Evolutionary conservation across 2,797 vertebrate species (phyloP).

Genomic region (Pygocentrus nattereri): DNA sequence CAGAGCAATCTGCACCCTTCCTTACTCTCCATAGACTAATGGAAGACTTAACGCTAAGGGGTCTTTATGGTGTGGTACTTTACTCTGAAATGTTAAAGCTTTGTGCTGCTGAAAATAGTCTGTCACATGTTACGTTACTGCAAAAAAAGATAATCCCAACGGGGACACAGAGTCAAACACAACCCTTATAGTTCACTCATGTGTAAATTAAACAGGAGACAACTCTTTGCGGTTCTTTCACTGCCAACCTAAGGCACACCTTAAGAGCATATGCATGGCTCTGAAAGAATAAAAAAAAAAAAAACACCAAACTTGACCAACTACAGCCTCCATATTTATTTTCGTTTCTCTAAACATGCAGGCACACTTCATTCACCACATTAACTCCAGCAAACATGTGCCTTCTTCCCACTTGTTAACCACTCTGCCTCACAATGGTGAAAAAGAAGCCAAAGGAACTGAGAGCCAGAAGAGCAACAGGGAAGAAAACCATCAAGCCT

Average conservation of each 20-base stretch:
- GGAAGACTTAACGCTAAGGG: not conserved
- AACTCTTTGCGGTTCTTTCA: not conserved
- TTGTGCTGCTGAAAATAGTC: slow-evolving; percentile 7
- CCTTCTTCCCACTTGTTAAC: slow-evolving; percentile 54
- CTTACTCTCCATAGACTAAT: not conserved
- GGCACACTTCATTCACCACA: not conserved
- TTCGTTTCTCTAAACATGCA: slow-evolving; percentile 1
- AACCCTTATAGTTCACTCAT: not conserved
- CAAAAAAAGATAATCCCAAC: not conserved
- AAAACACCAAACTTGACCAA: not conserved
- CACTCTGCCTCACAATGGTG: slow-evolving; percentile 57
- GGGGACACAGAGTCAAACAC: slow-evolving; percentile 3
- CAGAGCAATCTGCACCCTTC: not conserved
- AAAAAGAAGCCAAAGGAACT: slow-evolving; percentile 62
- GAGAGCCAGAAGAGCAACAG: slow-evolving; percentile 65
- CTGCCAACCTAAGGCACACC: not conserved
- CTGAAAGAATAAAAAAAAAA: no score
- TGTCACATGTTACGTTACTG: not conserved
- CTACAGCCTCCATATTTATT: not conserved
- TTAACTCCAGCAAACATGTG: not conserved
- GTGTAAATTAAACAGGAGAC: not conserved
- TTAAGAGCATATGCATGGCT: not conserved
- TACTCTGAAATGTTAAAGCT: not conserved
- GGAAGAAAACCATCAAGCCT: slow-evolving; percentile 61
- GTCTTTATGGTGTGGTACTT: not conserved